Evolutionary conservation across 2,113 vertebrate species (phyloP).

Genomic region (Upupa epops): DNA sequence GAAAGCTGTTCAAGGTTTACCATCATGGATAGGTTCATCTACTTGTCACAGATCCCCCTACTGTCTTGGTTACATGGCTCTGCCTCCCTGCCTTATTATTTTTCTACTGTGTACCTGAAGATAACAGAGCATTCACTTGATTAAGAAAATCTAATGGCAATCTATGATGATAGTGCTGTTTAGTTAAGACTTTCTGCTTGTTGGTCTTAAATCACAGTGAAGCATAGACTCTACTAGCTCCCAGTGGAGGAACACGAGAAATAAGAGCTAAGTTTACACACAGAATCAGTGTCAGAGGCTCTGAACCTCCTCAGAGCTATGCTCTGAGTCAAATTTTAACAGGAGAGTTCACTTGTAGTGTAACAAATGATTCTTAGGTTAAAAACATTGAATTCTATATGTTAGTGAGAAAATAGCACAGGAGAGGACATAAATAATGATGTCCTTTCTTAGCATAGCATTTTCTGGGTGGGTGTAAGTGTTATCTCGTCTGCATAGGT

Average conservation of each 20-base stretch:
- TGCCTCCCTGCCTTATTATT: not conserved
- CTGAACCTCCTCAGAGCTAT: not conserved
- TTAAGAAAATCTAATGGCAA: slow-evolving; percentile 7
- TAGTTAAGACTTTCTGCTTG: not conserved
- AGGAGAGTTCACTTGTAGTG: not conserved
- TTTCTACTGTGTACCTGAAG: not conserved
- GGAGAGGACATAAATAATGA: not conserved
- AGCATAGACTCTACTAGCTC: not conserved
- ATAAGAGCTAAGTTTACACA: not conserved
- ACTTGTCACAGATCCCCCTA: not conserved
- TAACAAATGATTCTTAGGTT: not conserved
- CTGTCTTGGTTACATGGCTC: not conserved
- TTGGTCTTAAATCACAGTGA: not conserved
- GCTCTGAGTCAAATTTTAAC: not conserved
- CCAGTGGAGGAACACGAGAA: not conserved
- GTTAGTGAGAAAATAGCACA: not conserved
- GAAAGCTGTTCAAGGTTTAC: slow-evolving; percentile 24
- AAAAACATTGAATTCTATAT: not conserved
- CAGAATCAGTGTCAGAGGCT: not conserved
- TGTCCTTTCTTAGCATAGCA: too few relatives aligned
- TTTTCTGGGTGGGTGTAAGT: not conserved
- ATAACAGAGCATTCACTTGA: not conserved
- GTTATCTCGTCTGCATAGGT: not conserved
- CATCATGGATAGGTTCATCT: not conserved
- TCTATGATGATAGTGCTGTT: not conserved